Percentiles rank a stretch among this genome's conserved stretches.
Conservation (phyloP, 35 echinoderm and acorn worm genomes). For the Ptychodera flava region DNA sequence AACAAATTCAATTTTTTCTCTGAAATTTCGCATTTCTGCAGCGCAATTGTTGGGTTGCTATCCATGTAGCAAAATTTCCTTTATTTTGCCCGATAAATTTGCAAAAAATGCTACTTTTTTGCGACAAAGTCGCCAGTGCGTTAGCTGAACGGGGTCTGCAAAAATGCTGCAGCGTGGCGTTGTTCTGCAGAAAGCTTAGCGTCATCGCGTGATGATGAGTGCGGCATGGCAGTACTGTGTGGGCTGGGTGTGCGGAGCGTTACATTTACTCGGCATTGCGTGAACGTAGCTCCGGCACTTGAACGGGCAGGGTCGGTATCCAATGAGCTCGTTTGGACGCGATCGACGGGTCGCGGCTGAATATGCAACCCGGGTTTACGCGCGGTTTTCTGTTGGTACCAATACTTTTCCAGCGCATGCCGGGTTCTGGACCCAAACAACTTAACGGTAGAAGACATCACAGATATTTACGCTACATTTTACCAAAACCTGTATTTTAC, state of each 20-base stretch:
- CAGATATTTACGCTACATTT: too few species aligned
- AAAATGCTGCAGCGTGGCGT: neutral
- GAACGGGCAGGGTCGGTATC: neutral
- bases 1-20: neutral
- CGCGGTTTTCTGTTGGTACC: too few species aligned
- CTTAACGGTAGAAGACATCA: too few species aligned
- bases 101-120: neutral
- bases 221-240: neutral
- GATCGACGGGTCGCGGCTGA: too few species aligned
- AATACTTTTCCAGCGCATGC: too few species aligned
- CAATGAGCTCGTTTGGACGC: too few species aligned
- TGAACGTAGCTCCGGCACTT: neutral
- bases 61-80: neutral
- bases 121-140: neutral
- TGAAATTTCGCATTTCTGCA: neutral
- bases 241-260: neutral
- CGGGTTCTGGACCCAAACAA: too few species aligned
- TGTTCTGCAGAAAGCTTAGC: neutral
- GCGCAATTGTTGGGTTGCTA: neutral
- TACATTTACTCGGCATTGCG: neutral
- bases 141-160: neutral
- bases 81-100: neutral
- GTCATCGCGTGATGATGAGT: neutral
- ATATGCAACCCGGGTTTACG: too few species aligned
- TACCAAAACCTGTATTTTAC: too few species aligned